Percentiles rank a stretch among this genome's conserved stretches.
phyloP scores from a whole-genome alignment of 1,140 invertebrate genomes.

The Lethocerus indicus region DNA sequence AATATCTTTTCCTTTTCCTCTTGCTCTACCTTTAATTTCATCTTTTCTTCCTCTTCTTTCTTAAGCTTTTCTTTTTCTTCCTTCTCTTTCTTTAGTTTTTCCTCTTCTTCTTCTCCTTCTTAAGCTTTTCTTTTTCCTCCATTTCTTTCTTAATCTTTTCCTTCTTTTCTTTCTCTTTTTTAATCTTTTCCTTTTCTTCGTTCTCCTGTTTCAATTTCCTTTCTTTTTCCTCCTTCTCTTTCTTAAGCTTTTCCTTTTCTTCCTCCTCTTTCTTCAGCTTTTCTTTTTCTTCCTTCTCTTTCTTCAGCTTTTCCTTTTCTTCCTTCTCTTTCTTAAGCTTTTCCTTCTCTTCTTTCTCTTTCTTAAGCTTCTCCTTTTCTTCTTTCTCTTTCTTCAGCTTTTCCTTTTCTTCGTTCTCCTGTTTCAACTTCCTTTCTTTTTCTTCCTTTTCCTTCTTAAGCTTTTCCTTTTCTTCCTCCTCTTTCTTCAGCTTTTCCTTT shows the following conservation, averaged over 20 bases:
- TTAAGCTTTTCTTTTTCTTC: constrained; percentile 1
- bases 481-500: constrained; percentile 5
- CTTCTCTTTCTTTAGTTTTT: constrained; percentile 1
- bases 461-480: constrained; percentile 8
- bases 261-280: background rate
- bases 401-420: constrained; percentile 11
- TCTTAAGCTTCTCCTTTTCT: constrained; percentile 13
- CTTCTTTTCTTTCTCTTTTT: constrained; percentile 8
- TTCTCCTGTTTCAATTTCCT: constrained; percentile 2
- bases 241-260: constrained; percentile 8
- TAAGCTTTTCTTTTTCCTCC: background rate
- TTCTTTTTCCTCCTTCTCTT: constrained; percentile 13
- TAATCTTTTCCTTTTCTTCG: background rate
- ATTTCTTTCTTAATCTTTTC: constrained; percentile 4
- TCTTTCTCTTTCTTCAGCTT: constrained; percentile 13
- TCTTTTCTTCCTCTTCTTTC: background rate
- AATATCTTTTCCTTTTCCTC: constrained; percentile 4
- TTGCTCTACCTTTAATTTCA: background rate
- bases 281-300: background rate
- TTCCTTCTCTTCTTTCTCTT: constrained; percentile 11
- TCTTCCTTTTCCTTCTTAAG: constrained; percentile 6
- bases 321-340: constrained; percentile 12
- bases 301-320: constrained; percentile 11
- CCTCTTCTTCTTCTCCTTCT: no score
- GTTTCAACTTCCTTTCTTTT: constrained; percentile 5